Evolutionary conservation across 37 sponge, comb jelly and placozoan species (phyloP).

Genomic region (Spongilla lacustris): DNA sequence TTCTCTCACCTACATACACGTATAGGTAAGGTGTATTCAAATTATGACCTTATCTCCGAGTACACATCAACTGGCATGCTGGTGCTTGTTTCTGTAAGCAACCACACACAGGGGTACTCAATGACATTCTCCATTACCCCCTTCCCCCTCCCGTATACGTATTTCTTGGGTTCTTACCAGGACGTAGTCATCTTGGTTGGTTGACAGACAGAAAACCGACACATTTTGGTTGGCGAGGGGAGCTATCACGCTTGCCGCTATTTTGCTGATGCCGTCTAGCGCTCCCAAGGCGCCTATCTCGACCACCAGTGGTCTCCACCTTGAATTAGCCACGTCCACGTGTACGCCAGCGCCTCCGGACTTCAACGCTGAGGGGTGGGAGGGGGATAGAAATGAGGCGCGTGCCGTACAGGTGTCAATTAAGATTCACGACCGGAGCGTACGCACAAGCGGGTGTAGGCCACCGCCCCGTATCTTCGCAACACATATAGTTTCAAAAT

Average conservation of each 20-base stretch:
- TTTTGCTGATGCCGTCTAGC: slow-evolving; percentile 55
- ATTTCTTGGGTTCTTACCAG: slow-evolving; percentile 47
- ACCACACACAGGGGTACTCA: too few species aligned
- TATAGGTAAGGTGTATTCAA: too few species aligned
- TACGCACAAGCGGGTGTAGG: background rate
- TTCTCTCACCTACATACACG: slow-evolving; percentile 44
- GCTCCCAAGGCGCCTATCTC: slow-evolving; percentile 67
- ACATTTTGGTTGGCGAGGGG: slow-evolving; percentile 64
- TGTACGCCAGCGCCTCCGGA: background rate
- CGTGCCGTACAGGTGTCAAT: background rate
- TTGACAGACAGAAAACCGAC: slow-evolving; percentile 69
- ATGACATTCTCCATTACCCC: too few species aligned
- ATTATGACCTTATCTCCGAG: too few species aligned
- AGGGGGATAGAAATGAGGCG: background rate
- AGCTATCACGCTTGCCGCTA: slow-evolving; percentile 57
- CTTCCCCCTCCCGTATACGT: too few species aligned
- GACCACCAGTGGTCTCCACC: slow-evolving; percentile 65
- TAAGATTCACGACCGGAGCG: background rate
- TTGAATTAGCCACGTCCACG: slow-evolving; percentile 12
- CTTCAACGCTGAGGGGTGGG: background rate
- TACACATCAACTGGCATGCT: too few species aligned
- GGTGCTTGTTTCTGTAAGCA: too few species aligned
- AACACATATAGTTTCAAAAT: too few species aligned
- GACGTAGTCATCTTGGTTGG: slow-evolving; percentile 72
- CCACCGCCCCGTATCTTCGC: background rate